Evolutionary conservation across 2,797 vertebrate species (phyloP), one percentile per base, ranked within the genome.

Genomic region (Melanotaenia maccullochi): DNA sequence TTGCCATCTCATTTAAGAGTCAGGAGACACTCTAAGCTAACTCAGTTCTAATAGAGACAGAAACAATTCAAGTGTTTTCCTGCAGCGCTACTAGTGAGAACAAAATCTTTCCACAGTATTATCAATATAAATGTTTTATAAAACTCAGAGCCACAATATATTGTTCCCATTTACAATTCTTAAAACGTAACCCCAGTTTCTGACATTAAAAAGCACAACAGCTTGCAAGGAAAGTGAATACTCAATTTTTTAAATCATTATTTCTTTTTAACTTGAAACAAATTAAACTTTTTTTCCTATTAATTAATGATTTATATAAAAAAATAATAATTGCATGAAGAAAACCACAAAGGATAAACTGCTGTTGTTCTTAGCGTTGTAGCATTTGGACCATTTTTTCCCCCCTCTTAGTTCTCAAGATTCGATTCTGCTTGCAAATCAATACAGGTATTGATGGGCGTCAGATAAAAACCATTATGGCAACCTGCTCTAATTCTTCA

Each of bases 381-480:
- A 22, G n/a, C 47, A 49, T 49, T 74, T 67, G 47, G 64, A 44
- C 40, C 14, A 14, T 40, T 40, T 40, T 38, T 40, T 14, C 14
- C 4, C 0, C 0, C 25, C 65, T 56, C 66, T 71, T 32, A 30
- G 35, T 82, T 87, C 82, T 86, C 81, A 67, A 32, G 76, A 54
- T 81, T 90, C 68, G 75, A 91, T 91, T 73, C 62, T 9, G 76
- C 87, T 33, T 62, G 72, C 56, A 65, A 77, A 92, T 92, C 93
- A 77, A 92, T 93, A 71, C 20, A 49, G 51, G 79, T 89, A 92
- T 94, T 91, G 92, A 93, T 91, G 89, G 78, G 67, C 70, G 73
- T 90, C 90, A 89, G 88, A 88, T 89, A 89, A 86, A 91, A 94
- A 86, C 89, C 85, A 92, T 92, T 91, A 91, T 68, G 70, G 90